Evolutionary conservation across 2,797 vertebrate genomes (phyloP).

Genomic region (Tapera naevia): DNA sequence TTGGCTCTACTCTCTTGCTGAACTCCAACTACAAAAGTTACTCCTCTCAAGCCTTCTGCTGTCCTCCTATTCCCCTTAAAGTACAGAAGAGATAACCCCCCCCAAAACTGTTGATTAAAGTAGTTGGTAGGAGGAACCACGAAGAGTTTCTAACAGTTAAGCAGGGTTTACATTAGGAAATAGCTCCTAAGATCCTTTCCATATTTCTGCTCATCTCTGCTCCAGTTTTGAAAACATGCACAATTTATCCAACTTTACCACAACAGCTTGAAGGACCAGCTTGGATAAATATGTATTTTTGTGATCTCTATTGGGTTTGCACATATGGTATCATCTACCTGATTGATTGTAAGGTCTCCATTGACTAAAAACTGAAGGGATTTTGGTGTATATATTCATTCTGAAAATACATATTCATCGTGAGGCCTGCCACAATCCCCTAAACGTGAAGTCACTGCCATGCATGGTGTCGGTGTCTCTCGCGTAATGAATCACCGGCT

Average conservation of each 20-base stretch:
- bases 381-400: constrained; percentile 35
- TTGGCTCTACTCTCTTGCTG: neutral
- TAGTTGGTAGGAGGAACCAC: neutral
- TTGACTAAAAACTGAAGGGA: constrained; percentile 48
- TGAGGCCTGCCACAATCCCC: constrained; percentile 26
- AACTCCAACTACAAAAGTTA: constrained; percentile 63
- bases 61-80: constrained; percentile 52
- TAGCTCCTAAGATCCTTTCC: constrained; percentile 34
- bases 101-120: constrained; percentile 37
- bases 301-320: constrained; percentile 50
- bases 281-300: constrained; percentile 68
- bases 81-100: constrained; percentile 2
- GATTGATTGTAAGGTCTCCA: constrained; percentile 50
- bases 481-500: neutral
- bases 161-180: constrained; percentile 44
- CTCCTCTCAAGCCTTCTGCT: constrained; percentile 40
- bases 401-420: constrained; percentile 56
- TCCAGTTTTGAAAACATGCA: constrained; percentile 26
- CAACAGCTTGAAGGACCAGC: constrained; percentile 61
- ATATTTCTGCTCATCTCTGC: neutral
- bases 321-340: constrained; percentile 67
- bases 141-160: constrained; percentile 15
- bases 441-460: constrained; percentile 20
- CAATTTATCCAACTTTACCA: constrained; percentile 32
- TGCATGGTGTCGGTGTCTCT: neutral